Conservation (phyloP, 92 coral and sea anemone species). For the Siderastrea siderea region DNA sequence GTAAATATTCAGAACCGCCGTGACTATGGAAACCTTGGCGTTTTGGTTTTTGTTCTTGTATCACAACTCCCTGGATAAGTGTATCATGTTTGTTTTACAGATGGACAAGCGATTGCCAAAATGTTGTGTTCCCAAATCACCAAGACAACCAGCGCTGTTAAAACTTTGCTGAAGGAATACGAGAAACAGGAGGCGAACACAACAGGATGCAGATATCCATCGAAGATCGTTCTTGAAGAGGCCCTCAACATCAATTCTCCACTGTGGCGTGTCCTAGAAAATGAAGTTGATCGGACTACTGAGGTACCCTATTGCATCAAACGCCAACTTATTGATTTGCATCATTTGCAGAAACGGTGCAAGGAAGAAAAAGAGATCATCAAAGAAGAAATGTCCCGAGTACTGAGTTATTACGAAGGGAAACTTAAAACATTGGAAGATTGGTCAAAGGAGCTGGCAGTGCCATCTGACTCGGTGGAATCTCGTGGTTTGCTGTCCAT, state of each 20-base stretch:
- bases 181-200: conserved; percentile 11
- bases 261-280: conserved; percentile 50
- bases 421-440: conserved; percentile 8
- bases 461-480: conserved; percentile 7
- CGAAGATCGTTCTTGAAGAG: conserved; percentile 43
- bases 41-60: too few species aligned
- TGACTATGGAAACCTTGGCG: too few species aligned
- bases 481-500: conserved; percentile 41
- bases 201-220: conserved; percentile 41
- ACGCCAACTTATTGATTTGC: conserved; percentile 54
- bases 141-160: conserved; percentile 60
- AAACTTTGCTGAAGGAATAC: conserved; percentile 58
- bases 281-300: conserved; percentile 5
- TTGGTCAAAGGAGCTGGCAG: conserved; percentile 38
- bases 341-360: conserved; percentile 43
- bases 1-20: too few species aligned
- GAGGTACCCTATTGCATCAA: conserved; percentile 50
- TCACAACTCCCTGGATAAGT: too few species aligned
- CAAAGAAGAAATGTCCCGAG: conserved; percentile 50
- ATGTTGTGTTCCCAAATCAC: conserved; percentile 59
- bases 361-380: conserved; percentile 45
- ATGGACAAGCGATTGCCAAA: conserved; percentile 77
- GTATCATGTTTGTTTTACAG: conserved; percentile 34
- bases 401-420: conserved; percentile 4
- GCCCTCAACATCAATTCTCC: conserved; percentile 52